Base-by-base conservation (phyloP, 2,113 vertebrate species). In the Lipophrys pholis region DNA sequence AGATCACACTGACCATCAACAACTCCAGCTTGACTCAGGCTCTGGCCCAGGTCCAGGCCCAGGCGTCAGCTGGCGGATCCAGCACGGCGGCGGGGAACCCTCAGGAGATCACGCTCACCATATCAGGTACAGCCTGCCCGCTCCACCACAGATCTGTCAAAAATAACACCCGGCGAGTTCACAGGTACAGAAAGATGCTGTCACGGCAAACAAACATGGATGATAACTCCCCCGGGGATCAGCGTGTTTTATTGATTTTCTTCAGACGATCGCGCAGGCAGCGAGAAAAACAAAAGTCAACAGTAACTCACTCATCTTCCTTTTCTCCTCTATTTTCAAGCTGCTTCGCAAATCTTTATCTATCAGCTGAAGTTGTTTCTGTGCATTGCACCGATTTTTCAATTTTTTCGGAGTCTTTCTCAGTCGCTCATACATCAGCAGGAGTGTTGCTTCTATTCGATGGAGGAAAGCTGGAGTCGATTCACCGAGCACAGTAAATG, bases 1-100 rank as follows among this genome's bases (percentile, higher is more conserved):
- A 99, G 87, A 99, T 99, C 87, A 99, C 97, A 0, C 78, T 99
- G 83, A 99, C 98, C 55, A 98, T 99, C 85, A 98, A 97, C 94
- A 99, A 98, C 84, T 95, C 96, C 16, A 97, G 95, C 64, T 89
- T 99, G 72, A 95, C 95, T 61, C 97, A 98, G 89, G 97, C 96
- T 39, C 83, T 98, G 15, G 96, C 96, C 30, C 96, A 97, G 80
- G 82, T 87, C 11, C 90, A 91, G 58, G 85, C 87, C 17, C 89
- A 90, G 53, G 89, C 88, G n/a, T 87, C 90, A 2, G 95, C 95
- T 10, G 92, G 94, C 3, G 70, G 94, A 1, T 78, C 93, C 9
- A 73, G 90, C 0, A 73, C 87, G 0, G 86, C 93, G n/a, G 89
- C 94, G 5, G 95, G 90, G 75, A 93, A 95, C 40, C 94, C 96